A percentile compares a stretch with the other conserved stretches of the same genome.
Evolutionary conservation across 2,888 invertebrate species (phyloP).

Genomic region (Aricia artaxerxes): DNA sequence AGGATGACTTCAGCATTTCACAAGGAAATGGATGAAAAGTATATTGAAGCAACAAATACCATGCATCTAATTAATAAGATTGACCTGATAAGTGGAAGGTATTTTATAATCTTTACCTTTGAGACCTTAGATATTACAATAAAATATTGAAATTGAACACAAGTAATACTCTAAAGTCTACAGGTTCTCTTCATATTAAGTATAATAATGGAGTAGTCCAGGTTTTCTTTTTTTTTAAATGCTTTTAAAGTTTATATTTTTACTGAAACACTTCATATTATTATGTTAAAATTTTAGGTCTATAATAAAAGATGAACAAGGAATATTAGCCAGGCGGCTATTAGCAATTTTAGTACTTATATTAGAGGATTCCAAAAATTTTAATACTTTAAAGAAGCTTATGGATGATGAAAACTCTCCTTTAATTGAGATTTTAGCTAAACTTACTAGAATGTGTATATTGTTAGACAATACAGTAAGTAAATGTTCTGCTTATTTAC

Average conservation of each 20-base stretch:
- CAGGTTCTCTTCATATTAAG: no score
- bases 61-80: conserved; percentile 41
- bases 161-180: no score
- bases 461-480: conserved; percentile 62
- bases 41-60: conserved; percentile 55
- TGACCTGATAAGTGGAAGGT: conserved; percentile 61
- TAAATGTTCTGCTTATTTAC: conserved; percentile 35
- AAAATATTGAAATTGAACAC: no score
- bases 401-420: conserved; percentile 41
- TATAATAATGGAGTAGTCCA: no score
- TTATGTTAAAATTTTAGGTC: conserved; percentile 50
- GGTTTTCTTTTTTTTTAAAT: no score
- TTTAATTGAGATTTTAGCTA: conserved; percentile 44
- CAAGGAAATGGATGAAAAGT: conserved; percentile 69
- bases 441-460: conserved; percentile 54
- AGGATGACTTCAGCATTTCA: conserved; percentile 62
- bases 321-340: conserved; percentile 55
- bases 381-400: conserved; percentile 43
- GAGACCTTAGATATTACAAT: no score
- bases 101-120: conserved; percentile 30
- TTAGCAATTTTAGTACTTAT: conserved; percentile 50
- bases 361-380: conserved; percentile 46
- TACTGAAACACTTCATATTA: neutral
- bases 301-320: conserved; percentile 67
- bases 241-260: neutral